phyloP scores from a whole-genome alignment of 2,888 invertebrate species.

The Caenorhabditis panamensis region DNA sequence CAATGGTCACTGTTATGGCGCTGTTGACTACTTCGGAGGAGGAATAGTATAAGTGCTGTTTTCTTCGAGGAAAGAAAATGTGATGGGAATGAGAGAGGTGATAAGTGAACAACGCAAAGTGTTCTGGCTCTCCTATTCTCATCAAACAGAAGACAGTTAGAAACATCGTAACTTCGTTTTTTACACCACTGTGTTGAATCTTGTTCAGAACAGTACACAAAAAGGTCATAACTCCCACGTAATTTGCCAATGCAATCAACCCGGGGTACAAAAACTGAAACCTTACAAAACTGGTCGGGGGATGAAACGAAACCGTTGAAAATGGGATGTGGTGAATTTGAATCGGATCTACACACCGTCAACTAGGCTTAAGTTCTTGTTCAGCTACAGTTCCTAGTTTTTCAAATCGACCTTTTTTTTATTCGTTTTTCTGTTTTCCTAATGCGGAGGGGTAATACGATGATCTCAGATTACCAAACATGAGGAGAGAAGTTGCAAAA shows the following conservation, averaged over 20 bases:
- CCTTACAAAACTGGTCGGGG: slow-evolving; percentile 16
- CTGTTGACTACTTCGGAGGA: background rate
- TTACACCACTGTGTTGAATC: slow-evolving; percentile 10
- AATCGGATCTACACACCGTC: background rate
- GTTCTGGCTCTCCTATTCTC: background rate
- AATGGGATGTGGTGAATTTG: background rate
- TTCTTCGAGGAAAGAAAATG: background rate
- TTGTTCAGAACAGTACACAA: slow-evolving; percentile 27
- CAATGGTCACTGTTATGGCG: slow-evolving; percentile 11
- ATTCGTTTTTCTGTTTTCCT: background rate
- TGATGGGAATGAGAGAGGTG: background rate
- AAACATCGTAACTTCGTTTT: slow-evolving; percentile 1
- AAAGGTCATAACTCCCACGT: slow-evolving; percentile 38
- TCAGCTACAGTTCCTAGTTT: too few relatives aligned
- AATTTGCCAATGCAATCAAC: slow-evolving; percentile 16
- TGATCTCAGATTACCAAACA: slow-evolving; percentile 39
- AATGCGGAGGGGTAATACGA: slow-evolving; percentile 13
- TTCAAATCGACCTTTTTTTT: background rate
- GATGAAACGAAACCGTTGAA: background rate
- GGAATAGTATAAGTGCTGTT: slow-evolving; percentile 7
- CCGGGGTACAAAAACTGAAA: slow-evolving; percentile 12
- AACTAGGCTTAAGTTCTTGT: too few relatives aligned
- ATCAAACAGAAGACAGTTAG: background rate
- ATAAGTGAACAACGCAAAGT: background rate
- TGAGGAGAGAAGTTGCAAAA: slow-evolving; percentile 2